Conservation (phyloP, 2,888 invertebrate species). For the Bellardia bayeri region DNA sequence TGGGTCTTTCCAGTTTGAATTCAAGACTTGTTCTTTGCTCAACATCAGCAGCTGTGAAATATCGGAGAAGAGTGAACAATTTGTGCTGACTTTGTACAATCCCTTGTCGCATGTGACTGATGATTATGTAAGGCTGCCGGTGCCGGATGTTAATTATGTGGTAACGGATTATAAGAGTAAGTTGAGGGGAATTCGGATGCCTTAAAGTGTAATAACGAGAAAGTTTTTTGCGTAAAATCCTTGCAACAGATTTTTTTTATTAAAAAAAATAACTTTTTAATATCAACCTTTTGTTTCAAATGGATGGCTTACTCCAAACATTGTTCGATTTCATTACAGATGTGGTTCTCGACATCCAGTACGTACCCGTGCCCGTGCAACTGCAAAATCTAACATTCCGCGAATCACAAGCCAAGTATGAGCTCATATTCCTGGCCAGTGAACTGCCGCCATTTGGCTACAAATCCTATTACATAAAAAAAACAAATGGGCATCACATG, state of each 20-base stretch:
- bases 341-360: slow-evolving; percentile 83
- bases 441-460: slow-evolving; percentile 89
- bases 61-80: slow-evolving; percentile 86
- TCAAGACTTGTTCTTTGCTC: slow-evolving; percentile 82
- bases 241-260: no score
- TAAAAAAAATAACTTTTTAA: no score
- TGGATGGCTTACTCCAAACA: neutral
- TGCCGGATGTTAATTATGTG: slow-evolving; percentile 85
- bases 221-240: no score
- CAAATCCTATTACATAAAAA: slow-evolving; percentile 86
- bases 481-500: slow-evolving; percentile 63
- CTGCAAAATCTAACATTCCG: slow-evolving; percentile 87
- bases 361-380: slow-evolving; percentile 87
- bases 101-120: slow-evolving; percentile 88
- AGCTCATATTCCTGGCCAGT: slow-evolving; percentile 89
- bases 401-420: slow-evolving; percentile 82
- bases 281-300: no score
- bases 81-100: slow-evolving; percentile 92
- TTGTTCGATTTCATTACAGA: slow-evolving; percentile 74
- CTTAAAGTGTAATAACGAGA: no score
- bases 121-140: slow-evolving; percentile 88
- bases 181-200: slow-evolving; percentile 48
- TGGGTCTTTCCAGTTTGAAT: slow-evolving; percentile 77
- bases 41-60: slow-evolving; percentile 88
- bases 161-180: slow-evolving; percentile 88